These are phyloP conservation scores for Menura novaehollandiae DNA, from an alignment of 2,113 vertebrate species.

Conservation along the genomic window DNA sequence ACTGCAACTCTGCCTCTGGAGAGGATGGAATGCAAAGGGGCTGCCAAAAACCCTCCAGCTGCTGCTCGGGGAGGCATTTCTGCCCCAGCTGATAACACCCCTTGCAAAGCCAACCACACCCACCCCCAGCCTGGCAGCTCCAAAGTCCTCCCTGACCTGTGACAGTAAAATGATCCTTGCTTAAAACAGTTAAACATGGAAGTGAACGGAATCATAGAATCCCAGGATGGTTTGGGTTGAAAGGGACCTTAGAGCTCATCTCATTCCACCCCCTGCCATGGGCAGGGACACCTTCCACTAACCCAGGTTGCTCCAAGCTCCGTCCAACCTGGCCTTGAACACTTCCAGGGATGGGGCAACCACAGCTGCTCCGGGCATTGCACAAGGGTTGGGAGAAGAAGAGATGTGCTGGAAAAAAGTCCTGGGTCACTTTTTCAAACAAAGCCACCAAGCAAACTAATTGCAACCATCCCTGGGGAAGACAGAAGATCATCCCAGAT, in stretches of 20 bases:
- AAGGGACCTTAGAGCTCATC: background rate
- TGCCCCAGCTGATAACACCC: background rate
- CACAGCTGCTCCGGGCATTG: background rate
- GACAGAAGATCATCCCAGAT: background rate
- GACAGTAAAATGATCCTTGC: rapidly evolving
- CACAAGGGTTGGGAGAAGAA: background rate
- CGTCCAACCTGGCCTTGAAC: rapidly evolving
- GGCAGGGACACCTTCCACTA: background rate
- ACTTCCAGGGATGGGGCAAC: background rate
- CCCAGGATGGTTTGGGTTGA: background rate
- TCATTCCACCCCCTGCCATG: background rate
- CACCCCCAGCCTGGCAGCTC: rapidly evolving
- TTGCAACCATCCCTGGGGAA: background rate
- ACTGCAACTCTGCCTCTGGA: background rate
- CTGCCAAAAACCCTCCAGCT: background rate
- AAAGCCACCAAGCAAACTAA: background rate
- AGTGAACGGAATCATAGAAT: rapidly evolving
- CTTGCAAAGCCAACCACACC: background rate
- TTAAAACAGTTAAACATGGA: background rate
- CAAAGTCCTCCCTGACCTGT: background rate
- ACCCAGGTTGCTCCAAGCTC: background rate
- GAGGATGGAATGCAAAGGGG: background rate
- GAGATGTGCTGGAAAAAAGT: background rate
- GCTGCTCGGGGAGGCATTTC: background rate
- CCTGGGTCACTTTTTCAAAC: background rate